phyloP scores from a whole-genome alignment of 2,797 vertebrate genomes.

The Danio tinwini region DNA sequence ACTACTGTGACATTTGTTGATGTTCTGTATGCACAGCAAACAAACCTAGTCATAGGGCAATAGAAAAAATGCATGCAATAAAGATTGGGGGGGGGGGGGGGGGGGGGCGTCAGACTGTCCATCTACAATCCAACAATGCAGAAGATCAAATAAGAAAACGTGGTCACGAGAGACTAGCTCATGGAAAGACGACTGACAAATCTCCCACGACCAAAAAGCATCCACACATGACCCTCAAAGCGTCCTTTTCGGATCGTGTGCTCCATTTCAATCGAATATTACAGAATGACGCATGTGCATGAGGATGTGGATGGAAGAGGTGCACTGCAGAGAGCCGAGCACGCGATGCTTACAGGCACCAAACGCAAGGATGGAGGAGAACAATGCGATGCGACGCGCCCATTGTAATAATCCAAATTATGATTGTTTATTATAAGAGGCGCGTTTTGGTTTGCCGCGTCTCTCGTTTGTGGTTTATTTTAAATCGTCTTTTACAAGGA shows the following conservation, averaged over 20 bases:
- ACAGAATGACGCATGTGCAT: conserved; percentile 34
- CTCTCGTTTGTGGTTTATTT: background rate
- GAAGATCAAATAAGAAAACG: background rate
- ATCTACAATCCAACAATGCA: background rate
- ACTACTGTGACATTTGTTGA: conserved; percentile 1
- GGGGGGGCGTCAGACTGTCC: conserved; percentile 29
- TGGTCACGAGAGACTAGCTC: background rate
- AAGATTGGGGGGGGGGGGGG: conserved; percentile 10
- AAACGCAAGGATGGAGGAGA: background rate
- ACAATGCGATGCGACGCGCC: conserved; percentile 1
- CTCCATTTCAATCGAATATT: background rate
- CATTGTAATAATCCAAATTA: background rate
- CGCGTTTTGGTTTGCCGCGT: background rate
- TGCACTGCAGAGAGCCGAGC: conserved; percentile 24
- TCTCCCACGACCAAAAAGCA: no score
- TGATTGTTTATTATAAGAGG: background rate
- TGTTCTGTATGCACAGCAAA: conserved; percentile 25
- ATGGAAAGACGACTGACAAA: background rate
- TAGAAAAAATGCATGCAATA: background rate
- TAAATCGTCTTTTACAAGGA: background rate
- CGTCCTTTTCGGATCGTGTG: background rate
- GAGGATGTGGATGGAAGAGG: conserved; percentile 14
- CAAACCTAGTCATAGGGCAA: conserved; percentile 14
- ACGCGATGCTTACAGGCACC: conserved; percentile 1
- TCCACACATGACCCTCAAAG: background rate